phyloP scores from a whole-genome alignment of 2,113 vertebrate genomes.

The Engraulis encrasicolus region DNA sequence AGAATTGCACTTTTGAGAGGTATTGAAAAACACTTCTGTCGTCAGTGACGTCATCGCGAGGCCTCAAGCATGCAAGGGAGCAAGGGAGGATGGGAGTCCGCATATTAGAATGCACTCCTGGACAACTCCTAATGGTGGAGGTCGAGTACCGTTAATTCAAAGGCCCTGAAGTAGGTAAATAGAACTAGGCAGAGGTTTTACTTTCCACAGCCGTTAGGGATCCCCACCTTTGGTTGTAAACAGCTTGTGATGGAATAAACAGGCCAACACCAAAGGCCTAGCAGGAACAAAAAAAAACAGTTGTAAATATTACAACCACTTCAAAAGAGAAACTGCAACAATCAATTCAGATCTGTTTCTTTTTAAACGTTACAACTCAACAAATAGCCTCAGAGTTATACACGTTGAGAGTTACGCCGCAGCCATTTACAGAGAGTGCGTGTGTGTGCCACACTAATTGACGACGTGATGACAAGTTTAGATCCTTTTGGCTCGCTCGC shows the following conservation, averaged over 20 bases:
- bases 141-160: too few species aligned
- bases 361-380: neutral
- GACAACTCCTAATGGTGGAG: too few species aligned
- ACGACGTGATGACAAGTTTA: constrained; percentile 15
- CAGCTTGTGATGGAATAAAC: neutral
- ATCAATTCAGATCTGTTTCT: neutral
- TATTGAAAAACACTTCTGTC: too few species aligned
- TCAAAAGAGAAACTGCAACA: neutral
- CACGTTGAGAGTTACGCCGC: neutral
- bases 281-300: neutral
- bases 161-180: too few species aligned
- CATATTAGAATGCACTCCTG: too few species aligned
- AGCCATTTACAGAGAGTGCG: neutral
- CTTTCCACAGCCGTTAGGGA: too few species aligned
- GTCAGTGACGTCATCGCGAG: too few species aligned
- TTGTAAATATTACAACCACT: neutral
- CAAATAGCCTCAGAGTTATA: constrained; percentile 4
- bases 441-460: constrained; percentile 21
- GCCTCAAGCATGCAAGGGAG: too few species aligned
- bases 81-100: too few species aligned
- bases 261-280: neutral
- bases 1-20: too few species aligned
- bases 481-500: neutral
- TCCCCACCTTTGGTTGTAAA: neutral
- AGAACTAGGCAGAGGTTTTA: too few species aligned